Percentiles rank a stretch among this genome's conserved stretches.
These are phyloP conservation scores for Phataginus tricuspis DNA, from an alignment of 2,797 vertebrate genomes.

Conservation along the genomic window DNA sequence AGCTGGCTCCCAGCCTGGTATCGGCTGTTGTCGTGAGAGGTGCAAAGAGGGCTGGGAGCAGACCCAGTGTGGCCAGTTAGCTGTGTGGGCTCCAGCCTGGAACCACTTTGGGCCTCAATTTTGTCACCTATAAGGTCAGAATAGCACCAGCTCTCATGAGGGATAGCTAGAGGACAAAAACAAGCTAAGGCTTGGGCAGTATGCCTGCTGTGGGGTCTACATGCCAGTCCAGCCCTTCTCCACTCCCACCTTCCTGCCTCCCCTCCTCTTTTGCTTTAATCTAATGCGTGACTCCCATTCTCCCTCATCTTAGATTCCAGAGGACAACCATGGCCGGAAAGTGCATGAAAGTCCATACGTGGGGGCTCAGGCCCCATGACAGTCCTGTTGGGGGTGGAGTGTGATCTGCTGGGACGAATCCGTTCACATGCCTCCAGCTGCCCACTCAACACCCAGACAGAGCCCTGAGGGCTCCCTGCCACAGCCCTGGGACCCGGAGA, in stretches of 20 bases:
- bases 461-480: neutral
- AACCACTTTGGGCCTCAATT: neutral
- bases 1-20: neutral
- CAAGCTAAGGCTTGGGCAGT: neutral
- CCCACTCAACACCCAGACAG: neutral
- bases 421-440: neutral
- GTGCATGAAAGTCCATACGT: neutral
- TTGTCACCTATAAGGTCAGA: neutral
- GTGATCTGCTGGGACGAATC: neutral
- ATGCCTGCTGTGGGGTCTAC: neutral
- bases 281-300: neutral
- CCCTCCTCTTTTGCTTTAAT: neutral
- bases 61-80: neutral
- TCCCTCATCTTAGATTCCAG: neutral
- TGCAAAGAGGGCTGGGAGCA: neutral
- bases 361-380: no score
- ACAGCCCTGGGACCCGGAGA: neutral
- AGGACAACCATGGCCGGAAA: neutral
- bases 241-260: neutral
- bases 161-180: neutral
- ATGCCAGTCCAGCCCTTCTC: neutral
- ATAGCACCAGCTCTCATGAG: neutral
- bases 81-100: neutral
- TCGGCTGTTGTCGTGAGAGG: fast-evolving
- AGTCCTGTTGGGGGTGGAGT: neutral